These are phyloP conservation scores for Ctenomys sociabilis DNA, from an alignment of 2,113 vertebrate genomes.

Conservation along the genomic window DNA sequence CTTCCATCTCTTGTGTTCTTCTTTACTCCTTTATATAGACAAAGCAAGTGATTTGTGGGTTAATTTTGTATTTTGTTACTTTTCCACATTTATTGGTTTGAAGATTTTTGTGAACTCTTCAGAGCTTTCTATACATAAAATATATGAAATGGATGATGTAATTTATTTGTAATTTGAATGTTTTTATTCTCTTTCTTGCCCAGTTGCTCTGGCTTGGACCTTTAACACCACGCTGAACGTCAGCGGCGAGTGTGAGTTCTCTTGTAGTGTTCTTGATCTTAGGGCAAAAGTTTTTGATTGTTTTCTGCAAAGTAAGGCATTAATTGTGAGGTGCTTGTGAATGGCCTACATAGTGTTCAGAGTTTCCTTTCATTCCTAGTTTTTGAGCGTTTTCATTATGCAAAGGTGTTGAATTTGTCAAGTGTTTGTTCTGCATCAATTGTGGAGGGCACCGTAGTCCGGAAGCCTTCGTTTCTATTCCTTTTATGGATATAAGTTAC, in stretches of 20 bases:
- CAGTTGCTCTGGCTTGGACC: background rate
- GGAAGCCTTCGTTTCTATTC: too few species aligned
- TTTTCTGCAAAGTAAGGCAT: background rate
- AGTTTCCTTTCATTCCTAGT: background rate
- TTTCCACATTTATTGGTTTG: background rate
- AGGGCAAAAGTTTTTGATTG: background rate
- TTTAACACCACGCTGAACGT: background rate
- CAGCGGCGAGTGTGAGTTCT: background rate
- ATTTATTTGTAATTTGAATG: background rate
- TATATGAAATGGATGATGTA: background rate
- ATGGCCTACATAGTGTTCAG: background rate
- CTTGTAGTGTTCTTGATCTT: background rate
- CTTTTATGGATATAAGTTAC: too few species aligned
- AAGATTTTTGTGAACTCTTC: background rate
- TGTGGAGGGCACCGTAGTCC: too few species aligned
- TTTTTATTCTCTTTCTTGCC: background rate
- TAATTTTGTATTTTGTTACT: background rate
- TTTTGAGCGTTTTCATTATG: background rate
- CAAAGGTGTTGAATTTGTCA: background rate
- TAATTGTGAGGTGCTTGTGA: background rate
- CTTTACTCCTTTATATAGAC: background rate
- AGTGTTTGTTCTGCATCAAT: too few species aligned
- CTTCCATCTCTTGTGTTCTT: background rate
- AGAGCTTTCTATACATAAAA: background rate
- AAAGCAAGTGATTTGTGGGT: background rate